These are phyloP conservation scores for Acanthis flammea DNA, from an alignment of 2,797 vertebrate species.

Conservation along the genomic window DNA sequence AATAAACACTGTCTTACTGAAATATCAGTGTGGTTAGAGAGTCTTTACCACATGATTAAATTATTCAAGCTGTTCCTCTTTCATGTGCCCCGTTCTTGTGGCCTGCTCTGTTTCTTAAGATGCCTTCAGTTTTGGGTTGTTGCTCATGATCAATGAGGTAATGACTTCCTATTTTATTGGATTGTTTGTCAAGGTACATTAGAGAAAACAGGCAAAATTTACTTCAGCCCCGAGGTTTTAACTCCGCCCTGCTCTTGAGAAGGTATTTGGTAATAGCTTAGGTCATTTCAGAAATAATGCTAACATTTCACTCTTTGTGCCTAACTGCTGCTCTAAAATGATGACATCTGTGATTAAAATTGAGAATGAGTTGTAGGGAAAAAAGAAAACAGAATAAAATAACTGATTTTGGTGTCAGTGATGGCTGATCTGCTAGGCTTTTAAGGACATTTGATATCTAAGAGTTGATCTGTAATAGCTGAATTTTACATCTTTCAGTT, in stretches of 20 bases:
- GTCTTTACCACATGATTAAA: not conserved
- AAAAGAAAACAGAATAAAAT: not conserved
- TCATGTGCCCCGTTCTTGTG: not conserved
- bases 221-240: not conserved
- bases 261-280: not conserved
- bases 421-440: not conserved
- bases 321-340: not conserved
- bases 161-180: not conserved
- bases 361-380: not conserved
- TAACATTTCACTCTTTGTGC: not conserved
- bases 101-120: not conserved
- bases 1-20: not conserved
- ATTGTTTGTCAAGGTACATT: not conserved
- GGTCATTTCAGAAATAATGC: not conserved
- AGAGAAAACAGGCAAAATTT: not conserved
- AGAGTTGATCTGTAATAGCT: not conserved
- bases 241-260: not conserved
- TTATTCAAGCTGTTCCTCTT: not conserved
- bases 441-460: not conserved
- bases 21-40: not conserved
- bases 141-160: not conserved
- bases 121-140: not conserved
- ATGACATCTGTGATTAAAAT: not conserved
- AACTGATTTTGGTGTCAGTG: not conserved
- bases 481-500: not conserved